A percentile compares a stretch with the other conserved stretches of the same genome.
Conservation (phyloP, 2,797 vertebrate species). For the Microchirus variegatus region DNA sequence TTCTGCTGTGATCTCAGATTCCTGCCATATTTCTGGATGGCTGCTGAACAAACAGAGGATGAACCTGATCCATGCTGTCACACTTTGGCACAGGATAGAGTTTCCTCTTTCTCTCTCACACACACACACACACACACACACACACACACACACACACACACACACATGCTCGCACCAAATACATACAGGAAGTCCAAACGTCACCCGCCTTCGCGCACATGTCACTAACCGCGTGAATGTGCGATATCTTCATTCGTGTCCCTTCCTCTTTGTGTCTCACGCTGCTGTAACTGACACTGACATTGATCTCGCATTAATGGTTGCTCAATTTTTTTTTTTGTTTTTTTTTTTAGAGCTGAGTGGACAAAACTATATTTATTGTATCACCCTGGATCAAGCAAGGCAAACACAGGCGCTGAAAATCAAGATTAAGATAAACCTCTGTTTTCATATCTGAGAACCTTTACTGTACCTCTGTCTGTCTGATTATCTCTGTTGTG, state of each 20-base stretch:
- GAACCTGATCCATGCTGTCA: constrained; percentile 51
- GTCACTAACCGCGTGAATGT: background rate
- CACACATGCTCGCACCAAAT: constrained; percentile 18
- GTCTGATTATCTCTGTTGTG: background rate
- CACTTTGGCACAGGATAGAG: constrained; percentile 37
- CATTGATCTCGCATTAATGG: constrained; percentile 12
- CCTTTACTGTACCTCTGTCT: background rate
- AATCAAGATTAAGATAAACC: too few species aligned
- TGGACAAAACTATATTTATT: background rate
- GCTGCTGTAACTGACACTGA: constrained; percentile 32
- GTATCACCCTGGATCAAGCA: too few species aligned
- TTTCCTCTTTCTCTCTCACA: constrained; percentile 28
- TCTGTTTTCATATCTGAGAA: background rate
- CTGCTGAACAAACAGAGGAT: constrained; percentile 45
- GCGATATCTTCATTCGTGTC: background rate
- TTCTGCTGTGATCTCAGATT: constrained; percentile 36
- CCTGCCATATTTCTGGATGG: constrained; percentile 53
- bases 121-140: too few species aligned
- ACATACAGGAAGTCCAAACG: constrained; percentile 3
- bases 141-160: too few species aligned
- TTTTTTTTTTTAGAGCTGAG: background rate
- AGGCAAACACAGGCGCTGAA: too few species aligned
- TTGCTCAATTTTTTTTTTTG: constrained; percentile 29
- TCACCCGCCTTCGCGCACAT: background rate
- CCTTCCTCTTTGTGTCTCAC: constrained; percentile 6